Percentiles rank a stretch among this genome's conserved stretches.
Evolutionary conservation across 1,140 invertebrate genomes (phyloP).

Genomic region (Aphelinus atriplicis): DNA sequence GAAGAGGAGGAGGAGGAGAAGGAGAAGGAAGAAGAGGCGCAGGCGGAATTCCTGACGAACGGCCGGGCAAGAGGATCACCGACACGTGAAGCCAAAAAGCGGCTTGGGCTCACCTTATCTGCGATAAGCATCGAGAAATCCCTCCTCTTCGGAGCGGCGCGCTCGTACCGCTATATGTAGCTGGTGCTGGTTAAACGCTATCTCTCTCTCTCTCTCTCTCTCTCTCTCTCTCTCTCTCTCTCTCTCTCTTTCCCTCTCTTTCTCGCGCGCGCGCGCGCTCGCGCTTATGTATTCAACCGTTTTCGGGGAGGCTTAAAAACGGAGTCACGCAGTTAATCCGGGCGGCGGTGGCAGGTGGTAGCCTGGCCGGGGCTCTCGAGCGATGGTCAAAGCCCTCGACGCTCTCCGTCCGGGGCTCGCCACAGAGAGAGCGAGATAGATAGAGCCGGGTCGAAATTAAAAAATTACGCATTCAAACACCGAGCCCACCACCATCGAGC

Average conservation of each 20-base stretch:
- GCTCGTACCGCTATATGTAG: background rate
- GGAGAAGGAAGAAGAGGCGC: too few species aligned
- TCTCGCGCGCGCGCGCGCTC: background rate
- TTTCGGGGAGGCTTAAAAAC: background rate
- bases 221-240: background rate
- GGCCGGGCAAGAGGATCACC: too few species aligned
- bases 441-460: slow-evolving; percentile 19
- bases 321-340: background rate
- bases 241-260: background rate
- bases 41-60: too few species aligned
- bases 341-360: slow-evolving; percentile 10
- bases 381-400: slow-evolving; percentile 30
- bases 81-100: too few species aligned
- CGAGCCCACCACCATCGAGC: slow-evolving; percentile 2
- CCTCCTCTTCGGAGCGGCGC: background rate
- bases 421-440: too few species aligned
- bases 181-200: background rate
- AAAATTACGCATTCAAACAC: slow-evolving; percentile 37
- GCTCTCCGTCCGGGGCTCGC: background rate
- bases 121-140: slow-evolving; percentile 14
- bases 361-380: background rate
- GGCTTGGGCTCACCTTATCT: background rate
- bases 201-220: background rate
- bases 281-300: background rate
- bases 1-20: too few species aligned